phyloP scores from a whole-genome alignment of 1,140 invertebrate species.

The Contarinia nasturtii region DNA sequence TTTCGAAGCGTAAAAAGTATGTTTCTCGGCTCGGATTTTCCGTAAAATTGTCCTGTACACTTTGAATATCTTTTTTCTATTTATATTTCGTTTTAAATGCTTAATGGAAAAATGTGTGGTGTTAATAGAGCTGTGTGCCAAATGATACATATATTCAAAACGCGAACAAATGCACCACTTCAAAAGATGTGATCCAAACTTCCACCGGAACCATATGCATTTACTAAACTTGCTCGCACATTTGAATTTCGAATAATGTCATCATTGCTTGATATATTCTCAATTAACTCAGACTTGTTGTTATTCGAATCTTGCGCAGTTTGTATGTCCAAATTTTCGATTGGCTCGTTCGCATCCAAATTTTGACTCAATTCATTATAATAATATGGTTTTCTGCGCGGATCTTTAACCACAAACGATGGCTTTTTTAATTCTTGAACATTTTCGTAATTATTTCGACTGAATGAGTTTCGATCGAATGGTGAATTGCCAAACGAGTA shows the following conservation, averaged over 20 bases:
- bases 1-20: too few species aligned
- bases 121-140: too few species aligned
- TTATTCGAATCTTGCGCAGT: not conserved
- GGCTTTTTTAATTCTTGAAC: not conserved
- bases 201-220: not conserved
- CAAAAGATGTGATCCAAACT: not conserved
- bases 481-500: constrained; percentile 2
- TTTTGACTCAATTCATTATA: constrained; percentile 22
- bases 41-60: too few species aligned
- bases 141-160: too few species aligned
- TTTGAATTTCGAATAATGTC: not conserved
- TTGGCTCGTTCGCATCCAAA: constrained; percentile 5
- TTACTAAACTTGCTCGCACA: not conserved
- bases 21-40: too few species aligned
- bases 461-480: not conserved
- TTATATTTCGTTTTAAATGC: too few species aligned
- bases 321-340: not conserved
- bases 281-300: not conserved
- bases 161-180: too few species aligned
- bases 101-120: too few species aligned
- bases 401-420: constrained; percentile 8
- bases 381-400: constrained; percentile 20
- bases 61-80: too few species aligned
- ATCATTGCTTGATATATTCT: too few species aligned
- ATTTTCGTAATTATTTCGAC: not conserved